A percentile compares a stretch with the other conserved stretches of the same genome.
These are phyloP conservation scores for Philaethria dido DNA, from an alignment of 2,888 invertebrate species.

Conservation along the genomic window DNA sequence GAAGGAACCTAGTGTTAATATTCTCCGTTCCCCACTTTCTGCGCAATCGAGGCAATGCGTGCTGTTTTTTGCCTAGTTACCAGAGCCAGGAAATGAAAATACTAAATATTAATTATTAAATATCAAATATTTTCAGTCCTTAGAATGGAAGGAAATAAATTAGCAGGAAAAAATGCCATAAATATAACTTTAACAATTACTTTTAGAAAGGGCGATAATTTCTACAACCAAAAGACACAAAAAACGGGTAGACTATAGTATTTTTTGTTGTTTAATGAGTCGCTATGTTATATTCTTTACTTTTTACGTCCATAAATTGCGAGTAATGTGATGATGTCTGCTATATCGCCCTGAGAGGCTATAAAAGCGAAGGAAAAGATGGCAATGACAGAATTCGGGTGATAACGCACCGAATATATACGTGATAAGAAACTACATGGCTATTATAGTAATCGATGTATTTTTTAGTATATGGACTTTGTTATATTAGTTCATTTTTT, in stretches of 20 bases:
- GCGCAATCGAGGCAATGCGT: too few relatives aligned
- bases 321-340: constrained; percentile 33
- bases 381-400: constrained; percentile 30
- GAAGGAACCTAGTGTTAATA: too few relatives aligned
- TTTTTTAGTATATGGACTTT: constrained; percentile 1
- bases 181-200: not conserved
- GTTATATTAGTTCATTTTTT: too few relatives aligned
- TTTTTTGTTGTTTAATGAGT: constrained; percentile 4
- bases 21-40: too few relatives aligned
- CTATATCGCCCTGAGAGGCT: constrained; percentile 33
- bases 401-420: constrained; percentile 34
- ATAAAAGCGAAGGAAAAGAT: constrained; percentile 34
- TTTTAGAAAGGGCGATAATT: too few relatives aligned
- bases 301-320: constrained; percentile 32
- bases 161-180: too few relatives aligned
- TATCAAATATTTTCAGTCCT: too few relatives aligned
- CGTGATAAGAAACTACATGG: constrained; percentile 35
- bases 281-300: constrained; percentile 6
- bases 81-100: too few relatives aligned
- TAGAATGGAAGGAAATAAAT: too few relatives aligned
- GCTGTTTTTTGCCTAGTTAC: too few relatives aligned
- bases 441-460: constrained; percentile 13
- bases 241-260: not conserved
- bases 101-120: too few relatives aligned
- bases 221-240: not conserved